These are phyloP conservation scores for Chlorodrepanis virens DNA, from an alignment of 2,113 vertebrate species.

Conservation along the genomic window DNA sequence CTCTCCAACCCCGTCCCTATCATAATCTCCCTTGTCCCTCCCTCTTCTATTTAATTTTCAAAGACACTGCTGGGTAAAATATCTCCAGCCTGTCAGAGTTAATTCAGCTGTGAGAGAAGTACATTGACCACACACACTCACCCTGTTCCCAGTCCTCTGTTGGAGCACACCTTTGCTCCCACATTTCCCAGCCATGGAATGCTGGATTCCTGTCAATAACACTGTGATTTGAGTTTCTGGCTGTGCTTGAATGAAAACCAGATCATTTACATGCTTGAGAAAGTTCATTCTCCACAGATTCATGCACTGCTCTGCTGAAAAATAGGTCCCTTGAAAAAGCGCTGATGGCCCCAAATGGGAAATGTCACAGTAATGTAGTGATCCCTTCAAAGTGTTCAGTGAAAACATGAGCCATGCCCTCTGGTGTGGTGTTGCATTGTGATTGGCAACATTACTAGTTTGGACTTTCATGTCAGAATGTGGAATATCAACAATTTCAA, in stretches of 20 bases:
- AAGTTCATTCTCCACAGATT: background rate
- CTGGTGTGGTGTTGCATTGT: background rate
- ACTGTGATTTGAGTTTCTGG: fast-evolving
- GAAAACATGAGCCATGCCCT: background rate
- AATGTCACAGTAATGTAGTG: background rate
- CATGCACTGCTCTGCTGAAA: background rate
- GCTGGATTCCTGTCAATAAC: background rate
- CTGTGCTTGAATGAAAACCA: background rate
- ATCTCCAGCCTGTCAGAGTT: background rate
- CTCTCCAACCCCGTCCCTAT: background rate
- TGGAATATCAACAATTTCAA: background rate
- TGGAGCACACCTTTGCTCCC: background rate
- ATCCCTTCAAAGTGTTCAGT: background rate
- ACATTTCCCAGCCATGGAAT: background rate
- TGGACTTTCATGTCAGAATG: background rate
- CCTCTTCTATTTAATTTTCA: slow-evolving; percentile 8
- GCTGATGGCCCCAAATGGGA: background rate
- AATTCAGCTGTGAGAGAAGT: background rate
- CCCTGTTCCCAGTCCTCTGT: background rate
- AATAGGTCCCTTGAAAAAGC: background rate
- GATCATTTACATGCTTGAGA: background rate
- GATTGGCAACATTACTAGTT: background rate
- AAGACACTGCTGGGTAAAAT: background rate
- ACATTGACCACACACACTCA: background rate
- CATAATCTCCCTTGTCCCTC: background rate